Evolutionary conservation across 2,888 invertebrate genomes (phyloP).

Genomic region (Oscheius sp.): DNA sequence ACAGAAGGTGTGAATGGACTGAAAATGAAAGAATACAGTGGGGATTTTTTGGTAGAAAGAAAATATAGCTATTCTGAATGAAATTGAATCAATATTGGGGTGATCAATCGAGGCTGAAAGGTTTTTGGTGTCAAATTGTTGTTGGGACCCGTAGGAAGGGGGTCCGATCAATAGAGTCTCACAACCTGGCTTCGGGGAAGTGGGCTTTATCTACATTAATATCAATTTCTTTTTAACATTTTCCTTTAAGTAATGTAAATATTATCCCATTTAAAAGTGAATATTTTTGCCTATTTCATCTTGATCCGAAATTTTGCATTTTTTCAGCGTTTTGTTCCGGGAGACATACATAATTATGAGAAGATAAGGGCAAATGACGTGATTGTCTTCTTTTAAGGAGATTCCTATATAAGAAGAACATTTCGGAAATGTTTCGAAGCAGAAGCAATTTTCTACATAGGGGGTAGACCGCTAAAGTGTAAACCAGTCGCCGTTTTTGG

Average conservation of each 20-base stretch:
- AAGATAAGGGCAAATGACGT: neutral
- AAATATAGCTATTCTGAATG: no score
- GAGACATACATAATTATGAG: no score
- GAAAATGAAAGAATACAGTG: no score
- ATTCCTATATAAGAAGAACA: neutral
- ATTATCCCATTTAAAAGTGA: no score
- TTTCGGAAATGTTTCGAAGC: no score
- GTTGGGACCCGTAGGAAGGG: slow-evolving; percentile 23
- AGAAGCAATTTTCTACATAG: no score
- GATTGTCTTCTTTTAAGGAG: no score
- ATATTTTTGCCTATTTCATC: neutral
- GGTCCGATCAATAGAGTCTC: slow-evolving; percentile 29
- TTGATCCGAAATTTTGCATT: neutral
- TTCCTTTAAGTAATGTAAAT: neutral
- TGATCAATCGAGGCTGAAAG: no score
- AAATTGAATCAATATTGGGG: no score
- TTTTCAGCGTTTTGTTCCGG: neutral
- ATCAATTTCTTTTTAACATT: neutral
- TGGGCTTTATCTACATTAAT: neutral
- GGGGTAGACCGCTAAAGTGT: no score
- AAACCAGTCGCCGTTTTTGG: slow-evolving; percentile 20
- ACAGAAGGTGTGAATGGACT: no score
- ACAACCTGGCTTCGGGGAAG: slow-evolving; percentile 10
- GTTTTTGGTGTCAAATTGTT: neutral
- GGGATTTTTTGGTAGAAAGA: no score